These are phyloP conservation scores for Bhutanitis thaidina DNA, from an alignment of 2,888 invertebrate species.

Conservation along the genomic window DNA sequence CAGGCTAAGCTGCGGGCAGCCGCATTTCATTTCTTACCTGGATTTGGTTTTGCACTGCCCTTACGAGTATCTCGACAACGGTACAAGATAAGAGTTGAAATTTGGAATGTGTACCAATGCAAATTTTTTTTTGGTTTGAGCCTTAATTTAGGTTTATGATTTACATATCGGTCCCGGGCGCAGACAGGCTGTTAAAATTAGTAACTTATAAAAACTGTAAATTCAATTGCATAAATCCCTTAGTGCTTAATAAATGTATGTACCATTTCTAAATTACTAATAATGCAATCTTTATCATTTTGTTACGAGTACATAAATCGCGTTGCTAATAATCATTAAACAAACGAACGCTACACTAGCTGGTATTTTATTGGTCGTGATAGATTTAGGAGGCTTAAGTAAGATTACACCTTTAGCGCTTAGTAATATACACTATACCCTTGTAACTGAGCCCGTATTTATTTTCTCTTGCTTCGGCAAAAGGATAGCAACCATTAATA, in stretches of 20 bases:
- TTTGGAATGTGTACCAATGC: no score
- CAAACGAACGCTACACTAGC: constrained; percentile 8
- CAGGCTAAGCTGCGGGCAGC: no score
- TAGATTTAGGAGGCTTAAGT: constrained; percentile 22
- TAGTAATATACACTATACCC: constrained; percentile 17
- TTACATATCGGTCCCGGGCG: no score
- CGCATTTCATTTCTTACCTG: no score
- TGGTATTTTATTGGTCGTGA: constrained; percentile 20
- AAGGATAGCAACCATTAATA: constrained; percentile 17
- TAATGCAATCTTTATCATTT: constrained; percentile 15
- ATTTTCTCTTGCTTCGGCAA: constrained; percentile 15
- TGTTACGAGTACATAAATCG: constrained; percentile 6
- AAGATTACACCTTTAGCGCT: constrained; percentile 22
- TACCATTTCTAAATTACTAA: neutral
- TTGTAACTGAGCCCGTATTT: constrained; percentile 17
- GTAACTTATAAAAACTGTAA: no score
- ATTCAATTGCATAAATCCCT: neutral
- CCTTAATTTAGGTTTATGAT: no score
- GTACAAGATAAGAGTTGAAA: no score
- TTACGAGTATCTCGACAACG: no score
- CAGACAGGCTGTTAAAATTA: no score
- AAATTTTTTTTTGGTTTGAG: no score
- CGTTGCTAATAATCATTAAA: constrained; percentile 19
- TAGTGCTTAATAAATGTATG: neutral
- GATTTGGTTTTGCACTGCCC: no score